Evolutionary conservation across 2,888 invertebrate genomes (phyloP), one percentile per base, ranked within the genome.

Genomic region (Stenoptilia bipunctidactyla): DNA sequence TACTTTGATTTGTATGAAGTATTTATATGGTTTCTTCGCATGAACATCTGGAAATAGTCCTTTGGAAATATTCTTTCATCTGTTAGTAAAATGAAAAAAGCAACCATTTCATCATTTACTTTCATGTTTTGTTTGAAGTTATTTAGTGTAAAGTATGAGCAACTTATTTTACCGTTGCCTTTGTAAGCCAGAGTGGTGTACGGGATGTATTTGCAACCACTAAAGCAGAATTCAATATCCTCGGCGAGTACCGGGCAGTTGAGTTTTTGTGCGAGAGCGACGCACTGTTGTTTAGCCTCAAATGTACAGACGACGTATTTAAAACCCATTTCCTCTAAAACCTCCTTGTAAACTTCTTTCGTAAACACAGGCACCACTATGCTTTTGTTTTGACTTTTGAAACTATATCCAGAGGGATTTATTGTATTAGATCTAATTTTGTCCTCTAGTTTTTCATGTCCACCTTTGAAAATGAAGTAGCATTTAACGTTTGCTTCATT

Each of bases 401-500:
- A 13, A 14, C 1, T 8, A 5, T 20, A 8, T 20, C 8, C 8
- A 5, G 3, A 3, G 3, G 4, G 20, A 8, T 5, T 3, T 20
- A 5, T 8, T 5, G 20, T 3, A 20, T 5, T 20, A 20, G 8
- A 3, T 20, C 4, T 3, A 5, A 56, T 38, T 40, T 46, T 51
- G 15, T 40, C 44, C 1, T 49, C 20, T 0, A 52, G 41, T 12
- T 56, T 43, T 12, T 40, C 13, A 20, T 58, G 50, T 1, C 64
- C 60, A 2, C 66, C 64, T 51, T 68, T 60, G 34, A 69, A 55
- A 12, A 70, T 38, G 15, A 65, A 46, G 38, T 55, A 56, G 34
- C 65, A 66, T 38, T 49, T 52, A 0, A 69, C 42, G 13, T 62
- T 58, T 5, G 62, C 60, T 8, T 49, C 38, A 42, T 53, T 54